These are phyloP conservation scores for Meloidogyne hapla DNA, from an alignment of 1,140 invertebrate genomes.

Conservation along the genomic window DNA sequence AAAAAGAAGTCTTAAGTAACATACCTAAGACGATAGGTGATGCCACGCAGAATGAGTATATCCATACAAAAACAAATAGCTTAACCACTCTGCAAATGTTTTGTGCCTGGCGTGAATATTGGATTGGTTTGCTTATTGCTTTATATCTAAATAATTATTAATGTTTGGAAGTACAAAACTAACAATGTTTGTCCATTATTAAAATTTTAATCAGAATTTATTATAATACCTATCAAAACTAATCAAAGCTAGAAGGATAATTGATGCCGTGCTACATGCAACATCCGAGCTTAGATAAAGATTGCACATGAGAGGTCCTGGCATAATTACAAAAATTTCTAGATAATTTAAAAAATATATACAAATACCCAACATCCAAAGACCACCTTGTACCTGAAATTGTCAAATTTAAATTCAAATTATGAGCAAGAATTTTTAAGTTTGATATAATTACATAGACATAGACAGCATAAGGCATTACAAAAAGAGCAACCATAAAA, in stretches of 20 bases:
- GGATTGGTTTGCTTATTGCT: slow-evolving; percentile 95
- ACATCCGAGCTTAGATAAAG: slow-evolving; percentile 94
- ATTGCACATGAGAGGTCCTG: slow-evolving; percentile 79
- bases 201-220: slow-evolving; percentile 65
- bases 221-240: slow-evolving; percentile 84
- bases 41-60: slow-evolving; percentile 78
- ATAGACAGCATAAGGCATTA: slow-evolving; percentile 97
- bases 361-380: slow-evolving; percentile 77
- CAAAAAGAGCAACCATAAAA: slow-evolving; percentile 87
- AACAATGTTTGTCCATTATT: no score
- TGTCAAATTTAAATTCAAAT: not conserved
- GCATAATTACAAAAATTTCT: no score
- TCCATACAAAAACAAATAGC: slow-evolving; percentile 91
- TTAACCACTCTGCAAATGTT: slow-evolving; percentile 90
- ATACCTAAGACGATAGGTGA: not conserved
- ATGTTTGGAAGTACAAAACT: no score
- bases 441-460: slow-evolving; percentile 80
- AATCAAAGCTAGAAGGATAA: slow-evolving; percentile 95
- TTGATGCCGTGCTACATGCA: slow-evolving; percentile 94
- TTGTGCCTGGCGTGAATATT: slow-evolving; percentile 92
- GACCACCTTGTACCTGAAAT: slow-evolving; percentile 56
- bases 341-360: no score
- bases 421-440: not conserved
- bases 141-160: slow-evolving; percentile 84
- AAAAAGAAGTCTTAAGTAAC: slow-evolving; percentile 4